These are phyloP conservation scores for Tyto alba DNA, from an alignment of 2,113 vertebrate species.

Conservation along the genomic window DNA sequence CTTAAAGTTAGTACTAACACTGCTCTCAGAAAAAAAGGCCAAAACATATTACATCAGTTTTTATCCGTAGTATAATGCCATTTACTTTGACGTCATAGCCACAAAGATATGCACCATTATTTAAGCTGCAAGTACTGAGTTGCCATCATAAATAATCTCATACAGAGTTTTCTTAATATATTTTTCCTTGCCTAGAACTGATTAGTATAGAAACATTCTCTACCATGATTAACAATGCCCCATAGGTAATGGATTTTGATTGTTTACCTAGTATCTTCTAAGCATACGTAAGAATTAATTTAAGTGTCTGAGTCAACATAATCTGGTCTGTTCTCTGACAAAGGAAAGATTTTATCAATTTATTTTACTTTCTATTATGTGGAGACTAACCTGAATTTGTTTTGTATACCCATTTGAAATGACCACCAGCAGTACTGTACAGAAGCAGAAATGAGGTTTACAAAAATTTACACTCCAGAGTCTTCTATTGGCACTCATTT, in stretches of 20 bases:
- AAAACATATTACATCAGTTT: neutral
- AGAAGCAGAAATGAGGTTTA: neutral
- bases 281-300: neutral
- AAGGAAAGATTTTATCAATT: neutral
- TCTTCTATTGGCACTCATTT: neutral
- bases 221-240: neutral
- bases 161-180: neutral
- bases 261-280: neutral
- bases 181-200: neutral
- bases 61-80: neutral
- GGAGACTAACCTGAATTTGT: neutral
- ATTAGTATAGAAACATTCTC: neutral
- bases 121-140: neutral
- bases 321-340: neutral
- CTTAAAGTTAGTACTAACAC: neutral
- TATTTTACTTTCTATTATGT: neutral
- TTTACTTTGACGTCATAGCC: neutral
- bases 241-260: neutral
- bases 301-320: neutral
- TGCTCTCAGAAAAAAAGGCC: neutral
- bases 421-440: neutral
- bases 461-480: neutral
- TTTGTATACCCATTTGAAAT: neutral
- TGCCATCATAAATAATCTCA: neutral
- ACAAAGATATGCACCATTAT: neutral